Evolutionary conservation across 2,113 vertebrate genomes (phyloP).

Genomic region (Craseonycteris thonglongyai): DNA sequence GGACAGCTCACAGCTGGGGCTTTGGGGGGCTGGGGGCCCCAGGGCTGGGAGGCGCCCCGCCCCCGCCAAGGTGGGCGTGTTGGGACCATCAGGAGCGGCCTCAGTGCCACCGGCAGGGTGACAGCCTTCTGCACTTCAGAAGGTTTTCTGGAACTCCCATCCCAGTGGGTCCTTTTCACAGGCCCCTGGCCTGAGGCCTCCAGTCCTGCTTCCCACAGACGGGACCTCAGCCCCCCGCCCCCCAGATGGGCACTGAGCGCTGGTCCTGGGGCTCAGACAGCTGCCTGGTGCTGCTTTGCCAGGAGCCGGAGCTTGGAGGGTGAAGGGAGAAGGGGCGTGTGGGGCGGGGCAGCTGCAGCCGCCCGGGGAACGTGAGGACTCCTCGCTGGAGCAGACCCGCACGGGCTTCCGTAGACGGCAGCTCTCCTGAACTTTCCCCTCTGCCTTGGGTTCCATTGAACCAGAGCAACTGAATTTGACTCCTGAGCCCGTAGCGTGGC

Average conservation of each 20-base stretch:
- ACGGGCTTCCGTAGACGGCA: accelerated
- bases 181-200: slow-evolving; percentile 23
- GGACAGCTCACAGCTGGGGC: slow-evolving; percentile 75
- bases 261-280: neutral
- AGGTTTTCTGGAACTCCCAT: slow-evolving; percentile 59
- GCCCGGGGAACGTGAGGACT: too few species aligned
- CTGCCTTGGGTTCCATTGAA: accelerated
- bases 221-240: too few species aligned
- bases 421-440: accelerated
- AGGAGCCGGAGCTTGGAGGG: neutral
- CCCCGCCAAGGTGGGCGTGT: slow-evolving; percentile 11
- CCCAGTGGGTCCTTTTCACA: neutral
- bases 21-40: slow-evolving; percentile 60
- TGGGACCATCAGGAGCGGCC: slow-evolving; percentile 25
- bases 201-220: neutral
- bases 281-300: accelerated
- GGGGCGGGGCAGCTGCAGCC: too few species aligned
- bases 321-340: accelerated
- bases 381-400: accelerated
- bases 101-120: neutral
- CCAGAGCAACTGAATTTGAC: accelerated
- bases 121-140: slow-evolving; percentile 54
- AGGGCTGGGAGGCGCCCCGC: neutral
- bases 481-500: accelerated
- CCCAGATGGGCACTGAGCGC: too few species aligned